Percentiles rank a stretch among this genome's conserved stretches.
These are phyloP conservation scores for Melipona bicolor DNA, from an alignment of 2,888 invertebrate genomes.

Conservation along the genomic window DNA sequence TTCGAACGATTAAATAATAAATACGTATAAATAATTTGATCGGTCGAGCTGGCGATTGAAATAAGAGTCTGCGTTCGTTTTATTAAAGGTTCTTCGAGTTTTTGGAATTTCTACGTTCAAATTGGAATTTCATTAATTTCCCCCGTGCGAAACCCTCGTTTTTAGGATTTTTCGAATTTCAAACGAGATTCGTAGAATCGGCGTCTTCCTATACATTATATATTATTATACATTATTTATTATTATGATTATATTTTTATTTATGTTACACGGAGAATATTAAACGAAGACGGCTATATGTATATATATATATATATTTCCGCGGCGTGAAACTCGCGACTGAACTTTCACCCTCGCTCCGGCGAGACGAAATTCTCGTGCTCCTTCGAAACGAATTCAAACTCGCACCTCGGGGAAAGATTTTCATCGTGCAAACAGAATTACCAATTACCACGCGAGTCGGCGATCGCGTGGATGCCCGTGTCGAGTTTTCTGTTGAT, in stretches of 20 bases:
- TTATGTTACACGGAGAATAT: too few relatives aligned
- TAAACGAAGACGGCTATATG: too few relatives aligned
- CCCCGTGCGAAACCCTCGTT: too few relatives aligned
- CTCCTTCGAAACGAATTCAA: conserved; percentile 61
- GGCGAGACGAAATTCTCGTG: conserved; percentile 32
- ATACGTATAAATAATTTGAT: neutral
- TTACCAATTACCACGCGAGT: conserved; percentile 60
- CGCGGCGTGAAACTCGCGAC: neutral
- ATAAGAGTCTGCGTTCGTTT: neutral
- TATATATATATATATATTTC: too few relatives aligned
- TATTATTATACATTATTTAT: too few relatives aligned
- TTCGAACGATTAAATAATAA: neutral
- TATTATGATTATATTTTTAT: too few relatives aligned
- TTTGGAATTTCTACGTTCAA: too few relatives aligned
- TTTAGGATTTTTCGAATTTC: too few relatives aligned
- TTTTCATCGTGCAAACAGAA: conserved; percentile 71
- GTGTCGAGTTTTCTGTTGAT: conserved; percentile 16
- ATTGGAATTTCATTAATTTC: too few relatives aligned
- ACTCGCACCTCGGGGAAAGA: conserved; percentile 64
- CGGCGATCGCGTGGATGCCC: conserved; percentile 37
- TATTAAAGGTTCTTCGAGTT: too few relatives aligned
- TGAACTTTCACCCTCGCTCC: conserved; percentile 58
- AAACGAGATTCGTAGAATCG: too few relatives aligned
- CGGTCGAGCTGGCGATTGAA: neutral
- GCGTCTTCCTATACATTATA: too few relatives aligned